These are phyloP conservation scores for Borostomias antarcticus DNA, from an alignment of 2,797 vertebrate genomes.

Conservation along the genomic window DNA sequence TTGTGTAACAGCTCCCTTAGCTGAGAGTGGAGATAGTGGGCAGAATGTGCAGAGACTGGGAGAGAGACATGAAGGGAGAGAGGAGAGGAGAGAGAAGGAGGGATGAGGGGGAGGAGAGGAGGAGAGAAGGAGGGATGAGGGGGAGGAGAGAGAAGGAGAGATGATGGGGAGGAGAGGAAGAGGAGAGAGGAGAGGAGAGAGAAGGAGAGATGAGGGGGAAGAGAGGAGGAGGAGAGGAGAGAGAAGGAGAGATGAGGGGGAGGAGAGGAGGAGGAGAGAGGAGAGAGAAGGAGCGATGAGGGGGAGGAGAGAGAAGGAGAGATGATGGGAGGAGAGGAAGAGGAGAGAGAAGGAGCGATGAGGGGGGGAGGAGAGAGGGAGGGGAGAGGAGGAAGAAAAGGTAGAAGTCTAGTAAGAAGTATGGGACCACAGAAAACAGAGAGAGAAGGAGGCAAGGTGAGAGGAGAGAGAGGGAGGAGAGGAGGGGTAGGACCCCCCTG, in stretches of 20 bases:
- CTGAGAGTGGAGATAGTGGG: background rate
- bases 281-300: background rate
- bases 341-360: no score
- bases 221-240: no score
- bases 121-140: conserved; percentile 26
- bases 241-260: background rate
- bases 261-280: conserved; percentile 4
- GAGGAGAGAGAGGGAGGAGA: background rate
- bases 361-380: no score
- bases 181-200: conserved; percentile 24
- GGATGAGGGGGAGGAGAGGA: background rate
- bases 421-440: conserved; percentile 19
- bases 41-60: conserved; percentile 13
- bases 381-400: conserved; percentile 27
- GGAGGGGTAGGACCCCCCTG: background rate
- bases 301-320: no score
- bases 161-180: background rate
- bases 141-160: background rate
- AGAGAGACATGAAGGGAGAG: conserved; percentile 14
- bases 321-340: no score
- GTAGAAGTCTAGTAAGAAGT: no score
- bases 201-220: background rate
- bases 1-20: conserved; percentile 23
- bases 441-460: conserved; percentile 8
- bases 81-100: conserved; percentile 1